phyloP scores from a whole-genome alignment of 1,140 invertebrate species.

The Temnothorax curvispinosus region DNA sequence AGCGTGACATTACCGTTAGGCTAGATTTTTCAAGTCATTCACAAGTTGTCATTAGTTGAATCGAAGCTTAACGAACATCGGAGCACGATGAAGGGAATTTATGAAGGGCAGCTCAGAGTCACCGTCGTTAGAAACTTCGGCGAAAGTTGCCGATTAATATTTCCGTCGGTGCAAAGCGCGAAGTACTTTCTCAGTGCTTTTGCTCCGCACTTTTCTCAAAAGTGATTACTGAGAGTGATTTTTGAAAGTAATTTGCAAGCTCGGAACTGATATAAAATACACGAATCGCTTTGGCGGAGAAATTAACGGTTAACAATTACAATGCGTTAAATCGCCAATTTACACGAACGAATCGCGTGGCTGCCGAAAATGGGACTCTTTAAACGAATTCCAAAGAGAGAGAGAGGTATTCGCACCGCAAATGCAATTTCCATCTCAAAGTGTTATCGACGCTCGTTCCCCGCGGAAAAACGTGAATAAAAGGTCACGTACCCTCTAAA shows the following conservation, averaged over 20 bases:
- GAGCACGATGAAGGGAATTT: background rate
- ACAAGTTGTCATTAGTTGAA: background rate
- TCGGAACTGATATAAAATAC: background rate
- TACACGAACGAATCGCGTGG: background rate
- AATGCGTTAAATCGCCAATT: background rate
- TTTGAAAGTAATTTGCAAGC: background rate
- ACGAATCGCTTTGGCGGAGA: background rate
- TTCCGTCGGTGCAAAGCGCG: background rate
- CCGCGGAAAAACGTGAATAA: background rate
- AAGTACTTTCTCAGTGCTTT: background rate
- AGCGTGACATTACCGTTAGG: background rate
- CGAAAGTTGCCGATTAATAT: conserved; percentile 8
- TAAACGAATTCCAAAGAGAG: conserved; percentile 5
- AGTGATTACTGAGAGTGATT: background rate
- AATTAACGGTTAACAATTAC: background rate
- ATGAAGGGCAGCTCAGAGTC: background rate
- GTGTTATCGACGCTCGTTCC: conserved; percentile 10
- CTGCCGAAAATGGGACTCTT: background rate
- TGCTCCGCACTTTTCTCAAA: too few relatives aligned
- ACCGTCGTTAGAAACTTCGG: background rate
- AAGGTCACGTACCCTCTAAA: conserved; percentile 4
- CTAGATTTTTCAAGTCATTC: background rate
- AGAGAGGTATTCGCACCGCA: conserved; percentile 5
- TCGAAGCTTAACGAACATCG: conserved; percentile 5
- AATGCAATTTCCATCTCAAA: conserved; percentile 40